Base-by-base conservation (phyloP, 53 echinoderm and acorn worm species). In the Actinopyga echinites region DNA sequence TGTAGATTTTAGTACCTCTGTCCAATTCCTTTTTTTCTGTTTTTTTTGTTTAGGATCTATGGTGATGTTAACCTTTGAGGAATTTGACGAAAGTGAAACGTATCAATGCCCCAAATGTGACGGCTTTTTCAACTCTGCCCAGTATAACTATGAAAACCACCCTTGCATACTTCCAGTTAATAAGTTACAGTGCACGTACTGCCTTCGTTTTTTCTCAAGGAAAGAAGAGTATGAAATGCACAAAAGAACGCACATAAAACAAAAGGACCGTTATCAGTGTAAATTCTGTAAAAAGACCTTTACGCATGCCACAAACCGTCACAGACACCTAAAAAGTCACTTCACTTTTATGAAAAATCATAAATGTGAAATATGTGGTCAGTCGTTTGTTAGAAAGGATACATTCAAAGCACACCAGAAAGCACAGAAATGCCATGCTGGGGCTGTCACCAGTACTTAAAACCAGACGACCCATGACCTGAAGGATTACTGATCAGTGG, bases 61-160 rank as follows among this genome's bases (percentile, higher is more conserved):
- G 42, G 34, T 71, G 71, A 9, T n/a, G n/a, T 1, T 40, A 23
- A 8, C 40, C 11, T 13, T 7, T 38, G 71, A 71, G 42, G 71
- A 71, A 44, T 13, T 7, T 38, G 71, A 71, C n/a, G 71, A 71
- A 44, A 71, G 21, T 23, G 71, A 71, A 40, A 40, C 40, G 9
- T 71, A 43, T 40, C 71, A 43, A 25, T 71, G 71, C 37, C 71
- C 71, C 25, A 71, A 71, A 44, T 71, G 71, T 71, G 71, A 71
- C 25, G 44, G 42, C 3, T 40, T 71, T 10, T 71, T 71, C 71
- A 71, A 44, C 71, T 71, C 40, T 71, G 71, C 40, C 21, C 40
- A 71, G 44, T 40, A 71, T 71, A 71, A 44, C n/a, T 71, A 40
- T 26, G 71, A 71, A 34, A 71, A 1, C 37, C 71, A 71, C 71